phyloP scores from a whole-genome alignment of 2,797 vertebrate genomes.

The Tauraco hartlaubi region DNA sequence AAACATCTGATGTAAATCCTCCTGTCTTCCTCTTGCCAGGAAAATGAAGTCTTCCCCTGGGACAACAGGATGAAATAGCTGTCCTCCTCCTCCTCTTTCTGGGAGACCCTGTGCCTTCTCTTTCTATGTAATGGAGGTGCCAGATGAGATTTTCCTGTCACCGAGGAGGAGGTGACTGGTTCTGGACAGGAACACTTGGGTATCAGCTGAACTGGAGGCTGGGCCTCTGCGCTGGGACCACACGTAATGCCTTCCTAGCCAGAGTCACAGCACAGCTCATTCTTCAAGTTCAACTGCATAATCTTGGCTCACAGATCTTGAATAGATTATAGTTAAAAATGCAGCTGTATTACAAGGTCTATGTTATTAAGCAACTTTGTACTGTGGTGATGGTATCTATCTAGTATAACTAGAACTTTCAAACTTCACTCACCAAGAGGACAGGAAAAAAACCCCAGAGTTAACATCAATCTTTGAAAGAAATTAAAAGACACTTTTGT shows the following conservation, averaged over 20 bases:
- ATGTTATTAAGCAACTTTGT: neutral
- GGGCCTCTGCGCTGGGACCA: fast-evolving
- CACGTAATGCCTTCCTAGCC: neutral
- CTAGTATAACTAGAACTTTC: neutral
- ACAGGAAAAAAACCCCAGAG: neutral
- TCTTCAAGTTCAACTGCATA: neutral
- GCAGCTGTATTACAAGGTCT: neutral
- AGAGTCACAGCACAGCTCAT: neutral
- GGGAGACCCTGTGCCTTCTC: fast-evolving
- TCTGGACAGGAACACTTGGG: neutral
- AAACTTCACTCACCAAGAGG: neutral
- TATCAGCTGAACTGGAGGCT: neutral
- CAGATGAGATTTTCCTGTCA: neutral
- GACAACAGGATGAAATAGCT: neutral
- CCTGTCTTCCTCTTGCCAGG: neutral
- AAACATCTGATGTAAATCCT: neutral
- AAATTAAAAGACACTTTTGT: neutral
- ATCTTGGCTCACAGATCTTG: neutral
- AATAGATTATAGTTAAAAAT: fast-evolving
- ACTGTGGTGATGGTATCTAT: neutral
- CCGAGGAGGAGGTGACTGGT: neutral
- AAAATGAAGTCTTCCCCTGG: neutral
- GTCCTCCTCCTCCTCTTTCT: neutral
- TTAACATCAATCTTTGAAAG: neutral
- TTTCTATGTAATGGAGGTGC: fast-evolving